phyloP scores from a whole-genome alignment of 1,140 invertebrate genomes.

The Cotesia chilonis region DNA sequence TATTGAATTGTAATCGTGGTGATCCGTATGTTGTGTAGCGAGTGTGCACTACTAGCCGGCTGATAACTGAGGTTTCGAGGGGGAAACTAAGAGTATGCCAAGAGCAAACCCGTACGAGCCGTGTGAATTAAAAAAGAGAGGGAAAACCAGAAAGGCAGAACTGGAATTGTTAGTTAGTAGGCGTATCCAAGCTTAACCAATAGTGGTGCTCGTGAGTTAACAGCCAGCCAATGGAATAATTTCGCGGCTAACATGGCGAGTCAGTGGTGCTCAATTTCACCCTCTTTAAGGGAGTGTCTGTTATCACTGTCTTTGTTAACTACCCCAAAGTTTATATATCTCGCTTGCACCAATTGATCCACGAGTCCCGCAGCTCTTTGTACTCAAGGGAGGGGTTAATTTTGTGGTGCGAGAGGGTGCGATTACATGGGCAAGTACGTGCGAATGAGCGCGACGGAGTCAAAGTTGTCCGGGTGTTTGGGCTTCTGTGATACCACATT shows the following conservation, averaged over 20 bases:
- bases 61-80: slow-evolving; percentile 38
- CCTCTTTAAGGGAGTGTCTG: slow-evolving; percentile 18
- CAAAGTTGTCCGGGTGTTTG: slow-evolving; percentile 35
- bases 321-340: neutral
- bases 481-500: slow-evolving; percentile 46
- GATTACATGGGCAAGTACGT: slow-evolving; percentile 19
- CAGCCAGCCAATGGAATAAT: slow-evolving; percentile 43
- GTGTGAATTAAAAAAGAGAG: slow-evolving; percentile 11
- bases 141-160: slow-evolving; percentile 7
- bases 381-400: slow-evolving; percentile 40
- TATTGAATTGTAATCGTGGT: slow-evolving; percentile 31
- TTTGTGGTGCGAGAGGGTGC: slow-evolving; percentile 23
- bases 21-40: slow-evolving; percentile 54
- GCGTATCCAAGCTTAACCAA: slow-evolving; percentile 48
- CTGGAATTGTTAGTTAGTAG: slow-evolving; percentile 33
- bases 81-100: slow-evolving; percentile 32
- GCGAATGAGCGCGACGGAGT: slow-evolving; percentile 14
- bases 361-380: neutral
- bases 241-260: slow-evolving; percentile 56
- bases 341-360: slow-evolving; percentile 22
- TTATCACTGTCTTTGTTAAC: slow-evolving; percentile 8
- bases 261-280: slow-evolving; percentile 55
- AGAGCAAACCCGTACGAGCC: neutral
- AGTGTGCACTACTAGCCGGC: slow-evolving; percentile 54
- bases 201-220: slow-evolving; percentile 26